Evolutionary conservation across 1,140 invertebrate species (phyloP), one percentile per base, ranked within the genome.

Genomic region (Agraylea sexmaculata): DNA sequence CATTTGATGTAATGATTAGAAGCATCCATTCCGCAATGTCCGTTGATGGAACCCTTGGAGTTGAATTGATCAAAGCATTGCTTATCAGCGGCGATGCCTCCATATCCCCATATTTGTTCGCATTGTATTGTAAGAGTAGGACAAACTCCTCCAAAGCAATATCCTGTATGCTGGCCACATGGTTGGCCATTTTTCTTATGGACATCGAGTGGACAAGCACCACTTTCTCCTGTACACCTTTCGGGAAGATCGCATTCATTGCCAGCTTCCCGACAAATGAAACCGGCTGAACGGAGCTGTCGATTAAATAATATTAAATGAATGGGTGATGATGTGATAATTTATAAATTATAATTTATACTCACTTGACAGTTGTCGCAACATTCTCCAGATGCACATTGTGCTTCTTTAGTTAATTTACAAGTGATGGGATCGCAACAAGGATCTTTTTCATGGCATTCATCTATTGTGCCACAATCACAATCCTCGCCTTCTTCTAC

Each of bases 371-470:
- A 94, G 48, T 87, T 75, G 48, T 83, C 80, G 62, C 93, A 97
- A 66, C 93, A 97, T 17, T 83, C 80, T 5, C 91, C 91, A 11
- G 76, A 75, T 20, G 89, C 87, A 62, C 93, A 97, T 64, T 93
- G 78, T 1, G 92, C 80, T 60, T 93, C 90, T 35, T 80, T 80
- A 35, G 78, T 87, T 16, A 96, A 73, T 43, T 90, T 85, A 64
- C 93, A 97, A 13, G 91, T 95, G 56, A 88, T 83, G 36, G 88
- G 86, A 66, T 96, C 90, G 68, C 92, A 97, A 64, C 92, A 97
- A 1, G 87, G 87, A 66, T 95, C 91, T 23, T 71, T 66, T 38
- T 76, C 66, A 16, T 77, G 71, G 66, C 92, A 97, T 50, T 93
- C 83, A 42, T 91, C 75, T 45, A 85, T 78, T 27, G 78, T 77